Evolutionary conservation across 2,888 invertebrate genomes (phyloP), one percentile per base, ranked within the genome.

Genomic region (Melipona bicolor): DNA sequence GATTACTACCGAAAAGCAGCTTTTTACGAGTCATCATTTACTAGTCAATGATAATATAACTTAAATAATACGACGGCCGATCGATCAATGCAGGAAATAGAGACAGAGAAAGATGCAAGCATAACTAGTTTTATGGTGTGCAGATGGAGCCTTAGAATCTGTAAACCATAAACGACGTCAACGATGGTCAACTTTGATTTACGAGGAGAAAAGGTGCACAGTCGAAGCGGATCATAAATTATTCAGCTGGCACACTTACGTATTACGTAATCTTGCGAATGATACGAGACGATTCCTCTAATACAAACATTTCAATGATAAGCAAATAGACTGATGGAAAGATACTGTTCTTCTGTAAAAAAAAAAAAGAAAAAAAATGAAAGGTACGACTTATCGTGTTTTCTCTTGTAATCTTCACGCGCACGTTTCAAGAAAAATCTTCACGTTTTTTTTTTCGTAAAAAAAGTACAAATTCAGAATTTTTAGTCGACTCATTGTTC

Each of bases 21-120:
- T 89, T 90, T 85, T 89, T 88, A 87, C 83, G 75, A 67, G 56
- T 36, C 87, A 90, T 85, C 84, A 81, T 67, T 82, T 61, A 78
- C 76, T 82, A 81, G 73, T 24, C 24, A 19, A 67, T 54, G 43
- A 43, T 43, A 9, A 75, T 52, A 54, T 36, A 75, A 65, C 87
- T 87, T 71, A 81, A 87, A 77, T 78, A 81, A 65, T 67, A 54
- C 68, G 67, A 50, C 70, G 77, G 68, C 36, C 74, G 77, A 82
- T 85, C 89, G 88, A 88, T 87, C 83, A 77, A 77, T 32, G 64
- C 11, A 27, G 27, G 24, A 27, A n/a, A 32, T 43, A 64, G 43
- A 15, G 15, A 19, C 36, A 54, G 73, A 73, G 54, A 54, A 13
- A 52, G 43, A 21, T 43, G 50, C 50, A 56, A 50, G 21, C 32